Percentiles rank a stretch among this genome's conserved stretches.
Conservation (phyloP, 2,888 invertebrate genomes). For the Rhingia rostrata region DNA sequence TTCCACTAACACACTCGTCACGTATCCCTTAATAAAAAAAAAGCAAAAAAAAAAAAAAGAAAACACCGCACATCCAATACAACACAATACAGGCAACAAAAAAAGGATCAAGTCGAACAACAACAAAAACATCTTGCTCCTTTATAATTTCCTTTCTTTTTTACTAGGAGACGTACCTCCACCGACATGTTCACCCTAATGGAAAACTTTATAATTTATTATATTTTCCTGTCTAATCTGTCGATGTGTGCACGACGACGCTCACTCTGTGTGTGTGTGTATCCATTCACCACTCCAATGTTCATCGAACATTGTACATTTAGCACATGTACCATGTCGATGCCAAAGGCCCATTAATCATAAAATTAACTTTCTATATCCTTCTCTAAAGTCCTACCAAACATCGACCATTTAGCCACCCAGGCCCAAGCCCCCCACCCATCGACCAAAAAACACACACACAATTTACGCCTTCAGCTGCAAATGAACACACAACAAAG, state of each 20-base stretch:
- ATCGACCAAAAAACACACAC: conserved; percentile 31
- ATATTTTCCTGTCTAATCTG: conserved; percentile 73
- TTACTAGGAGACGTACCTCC: conserved; percentile 30
- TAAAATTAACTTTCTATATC: conserved; percentile 75
- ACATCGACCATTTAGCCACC: conserved; percentile 6
- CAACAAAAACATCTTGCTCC: conserved; percentile 30
- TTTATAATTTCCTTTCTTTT: conserved; percentile 57
- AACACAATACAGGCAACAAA: background rate
- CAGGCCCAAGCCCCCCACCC: background rate
- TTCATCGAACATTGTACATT: conserved; percentile 55
- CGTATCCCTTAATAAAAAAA: conserved; percentile 21
- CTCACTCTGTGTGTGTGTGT: conserved; percentile 21
- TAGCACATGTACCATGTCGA: conserved; percentile 74
- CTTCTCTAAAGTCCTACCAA: conserved; percentile 59
- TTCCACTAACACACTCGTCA: conserved; percentile 6
- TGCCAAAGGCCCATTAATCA: conserved; percentile 75
- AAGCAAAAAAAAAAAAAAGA: conserved; percentile 16
- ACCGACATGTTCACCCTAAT: conserved; percentile 51
- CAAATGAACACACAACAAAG: conserved; percentile 69
- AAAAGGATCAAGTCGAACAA: conserved; percentile 36
- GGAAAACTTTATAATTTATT: conserved; percentile 75
- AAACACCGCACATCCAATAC: conserved; percentile 1
- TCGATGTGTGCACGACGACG: conserved; percentile 63
- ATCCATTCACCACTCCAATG: conserved; percentile 3
- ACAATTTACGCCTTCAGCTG: conserved; percentile 71